Conservation (phyloP, 1,140 invertebrate genomes). For the Zaprionus lachaisei region DNA sequence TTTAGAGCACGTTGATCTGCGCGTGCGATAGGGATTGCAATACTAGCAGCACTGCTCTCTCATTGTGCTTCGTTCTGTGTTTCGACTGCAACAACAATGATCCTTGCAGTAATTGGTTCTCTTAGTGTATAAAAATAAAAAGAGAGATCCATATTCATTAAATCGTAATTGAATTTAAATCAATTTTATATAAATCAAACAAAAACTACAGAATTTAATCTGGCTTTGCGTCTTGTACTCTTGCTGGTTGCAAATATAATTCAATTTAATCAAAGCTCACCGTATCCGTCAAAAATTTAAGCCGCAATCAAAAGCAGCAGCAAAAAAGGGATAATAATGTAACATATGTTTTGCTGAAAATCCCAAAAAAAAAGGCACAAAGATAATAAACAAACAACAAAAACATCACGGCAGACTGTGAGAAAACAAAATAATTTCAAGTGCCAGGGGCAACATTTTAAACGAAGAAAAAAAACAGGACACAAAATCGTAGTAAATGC, state of each 20-base stretch:
- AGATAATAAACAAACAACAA: constrained; percentile 21
- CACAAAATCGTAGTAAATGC: constrained; percentile 12
- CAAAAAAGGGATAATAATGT: constrained; percentile 65
- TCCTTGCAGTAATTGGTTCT: too few relatives aligned
- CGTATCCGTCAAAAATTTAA: constrained; percentile 3
- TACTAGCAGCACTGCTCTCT: too few relatives aligned
- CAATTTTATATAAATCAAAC: neutral
- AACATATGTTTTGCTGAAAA: constrained; percentile 61
- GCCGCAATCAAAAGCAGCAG: constrained; percentile 1
- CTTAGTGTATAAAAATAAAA: too few relatives aligned
- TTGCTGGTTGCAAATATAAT: neutral
- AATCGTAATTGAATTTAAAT: neutral
- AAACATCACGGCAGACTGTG: constrained; percentile 15
- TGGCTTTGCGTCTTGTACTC: too few relatives aligned
- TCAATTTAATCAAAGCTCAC: neutral
- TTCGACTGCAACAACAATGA: too few relatives aligned
- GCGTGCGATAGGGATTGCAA: too few relatives aligned
- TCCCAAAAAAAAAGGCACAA: constrained; percentile 32
- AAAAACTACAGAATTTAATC: neutral
- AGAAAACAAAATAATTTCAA: constrained; percentile 54
- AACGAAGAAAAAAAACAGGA: constrained; percentile 50
- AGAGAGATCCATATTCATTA: neutral
- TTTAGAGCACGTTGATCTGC: too few relatives aligned
- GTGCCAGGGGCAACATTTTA: constrained; percentile 63
- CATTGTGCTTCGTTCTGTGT: too few relatives aligned